Base-by-base conservation (phyloP, 2,113 vertebrate species). In the Gavia stellata region DNA sequence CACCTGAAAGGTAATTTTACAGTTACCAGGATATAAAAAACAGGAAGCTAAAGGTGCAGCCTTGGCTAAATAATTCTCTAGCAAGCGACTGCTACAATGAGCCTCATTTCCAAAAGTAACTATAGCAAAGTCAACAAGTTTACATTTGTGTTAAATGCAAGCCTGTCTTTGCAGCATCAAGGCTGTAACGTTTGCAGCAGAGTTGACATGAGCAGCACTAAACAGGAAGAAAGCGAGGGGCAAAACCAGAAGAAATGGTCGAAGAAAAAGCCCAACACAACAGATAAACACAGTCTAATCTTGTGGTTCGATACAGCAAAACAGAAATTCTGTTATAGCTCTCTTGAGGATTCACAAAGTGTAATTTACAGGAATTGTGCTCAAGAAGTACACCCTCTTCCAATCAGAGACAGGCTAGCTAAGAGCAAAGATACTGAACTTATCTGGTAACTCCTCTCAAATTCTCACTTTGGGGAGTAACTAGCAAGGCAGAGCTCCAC, bases 291-390 rank as follows among this genome's bases (percentile, higher is more conserved):
- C 83, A 73, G 78, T 95, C 96, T 95, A 75, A 95, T 92, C 78
- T 56, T 96, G 96, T 87, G 92, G 95, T 94, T 97, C 90, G 10
- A 84, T 96, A 88, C 66, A 94, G 96, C 82, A 92, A 94, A 96
- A 81, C 73, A 96, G 91, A 91, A 91, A 95, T 45, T 96, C 89
- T 88, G 78, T 92, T 95, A 92, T 8, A 88, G 93, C 92, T 83
- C 97, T 91, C 97, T 0, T 1, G 97, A 95, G 97, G 81, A 55
- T 87, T 88, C 75, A 72, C 61, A 52, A 88, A 90, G 91, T 34
- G 90, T 79, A 81, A 95, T 95, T 98, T 97, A 96, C 97, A 95
- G 97, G 97, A 98, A 98, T 92, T 66, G 13, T 10, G 50, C 90
- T 91, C 78, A 91, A 95, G 86, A 80, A 82, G 74, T 19, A n/a